Percentiles rank a stretch among this genome's conserved stretches.
These are phyloP conservation scores for Alloscopus bannaensis DNA, from an alignment of 2,888 invertebrate genomes.

Conservation along the genomic window DNA sequence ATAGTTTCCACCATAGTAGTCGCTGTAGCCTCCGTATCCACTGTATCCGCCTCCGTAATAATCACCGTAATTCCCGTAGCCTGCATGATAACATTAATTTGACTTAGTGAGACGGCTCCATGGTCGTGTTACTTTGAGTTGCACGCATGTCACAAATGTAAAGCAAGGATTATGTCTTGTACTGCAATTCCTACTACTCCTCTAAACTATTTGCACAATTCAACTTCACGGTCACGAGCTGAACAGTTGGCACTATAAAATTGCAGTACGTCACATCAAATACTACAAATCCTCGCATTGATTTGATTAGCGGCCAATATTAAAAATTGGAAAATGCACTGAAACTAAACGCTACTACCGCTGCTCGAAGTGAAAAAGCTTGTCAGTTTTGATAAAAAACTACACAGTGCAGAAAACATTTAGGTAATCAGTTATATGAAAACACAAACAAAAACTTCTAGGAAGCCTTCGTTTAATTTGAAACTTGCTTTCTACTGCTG, in stretches of 20 bases:
- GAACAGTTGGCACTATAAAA: no score
- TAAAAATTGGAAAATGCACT: no score
- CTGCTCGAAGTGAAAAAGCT: no score
- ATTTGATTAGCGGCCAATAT: no score
- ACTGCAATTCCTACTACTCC: no score
- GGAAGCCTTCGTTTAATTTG: background rate
- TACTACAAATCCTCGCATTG: no score
- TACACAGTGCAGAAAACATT: conserved; percentile 9
- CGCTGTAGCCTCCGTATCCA: conserved; percentile 69
- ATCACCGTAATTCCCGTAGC: conserved; percentile 72
- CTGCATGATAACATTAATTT: conserved; percentile 43
- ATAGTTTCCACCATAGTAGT: conserved; percentile 70
- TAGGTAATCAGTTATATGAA: background rate
- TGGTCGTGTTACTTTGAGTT: conserved; percentile 56
- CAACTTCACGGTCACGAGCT: no score
- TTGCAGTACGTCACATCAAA: no score
- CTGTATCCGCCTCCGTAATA: conserved; percentile 74
- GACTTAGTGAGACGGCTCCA: conserved; percentile 44
- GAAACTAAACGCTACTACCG: no score
- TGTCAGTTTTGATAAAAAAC: no score
- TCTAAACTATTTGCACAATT: no score
- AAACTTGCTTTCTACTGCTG: background rate
- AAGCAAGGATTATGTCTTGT: no score
- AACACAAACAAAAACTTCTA: background rate
- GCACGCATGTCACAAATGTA: conserved; percentile 50